A percentile compares a stretch with the other conserved stretches of the same genome.
Evolutionary conservation across 1,140 invertebrate genomes (phyloP).

Genomic region (Pogonus chalceus): DNA sequence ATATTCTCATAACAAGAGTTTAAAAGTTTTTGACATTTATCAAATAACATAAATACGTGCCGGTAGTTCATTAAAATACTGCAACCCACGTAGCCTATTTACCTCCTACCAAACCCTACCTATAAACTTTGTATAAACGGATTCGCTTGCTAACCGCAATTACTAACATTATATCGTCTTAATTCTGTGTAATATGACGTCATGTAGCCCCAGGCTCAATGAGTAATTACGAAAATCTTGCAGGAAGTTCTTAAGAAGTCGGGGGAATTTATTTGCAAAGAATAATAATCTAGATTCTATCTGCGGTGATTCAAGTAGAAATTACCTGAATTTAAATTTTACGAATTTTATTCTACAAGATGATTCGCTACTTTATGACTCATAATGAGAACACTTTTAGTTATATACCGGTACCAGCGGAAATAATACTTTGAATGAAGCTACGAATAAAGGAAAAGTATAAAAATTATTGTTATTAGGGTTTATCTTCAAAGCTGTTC

Average conservation of each 20-base stretch:
- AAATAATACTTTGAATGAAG: neutral
- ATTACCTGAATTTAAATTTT: neutral
- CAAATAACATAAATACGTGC: neutral
- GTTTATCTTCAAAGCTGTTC: no score
- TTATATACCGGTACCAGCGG: neutral
- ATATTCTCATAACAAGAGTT: neutral
- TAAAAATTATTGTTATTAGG: no score
- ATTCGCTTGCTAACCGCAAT: neutral
- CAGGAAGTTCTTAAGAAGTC: neutral
- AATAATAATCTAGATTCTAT: constrained; percentile 2
- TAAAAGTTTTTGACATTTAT: constrained; percentile 4
- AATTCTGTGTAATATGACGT: constrained; percentile 1
- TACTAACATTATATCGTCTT: neutral
- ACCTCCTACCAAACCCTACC: no score
- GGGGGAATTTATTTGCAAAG: constrained; percentile 5
- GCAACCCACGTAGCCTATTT: no score
- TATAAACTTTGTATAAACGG: neutral
- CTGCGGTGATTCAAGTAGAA: neutral
- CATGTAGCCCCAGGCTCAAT: neutral
- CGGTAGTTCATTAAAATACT: neutral
- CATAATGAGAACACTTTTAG: neutral
- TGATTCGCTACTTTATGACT: neutral
- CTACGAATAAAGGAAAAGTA: no score
- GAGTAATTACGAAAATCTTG: neutral
- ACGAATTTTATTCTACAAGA: neutral